Evolutionary conservation across 1,140 invertebrate species (phyloP).

Genomic region (Eumeta japonica): DNA sequence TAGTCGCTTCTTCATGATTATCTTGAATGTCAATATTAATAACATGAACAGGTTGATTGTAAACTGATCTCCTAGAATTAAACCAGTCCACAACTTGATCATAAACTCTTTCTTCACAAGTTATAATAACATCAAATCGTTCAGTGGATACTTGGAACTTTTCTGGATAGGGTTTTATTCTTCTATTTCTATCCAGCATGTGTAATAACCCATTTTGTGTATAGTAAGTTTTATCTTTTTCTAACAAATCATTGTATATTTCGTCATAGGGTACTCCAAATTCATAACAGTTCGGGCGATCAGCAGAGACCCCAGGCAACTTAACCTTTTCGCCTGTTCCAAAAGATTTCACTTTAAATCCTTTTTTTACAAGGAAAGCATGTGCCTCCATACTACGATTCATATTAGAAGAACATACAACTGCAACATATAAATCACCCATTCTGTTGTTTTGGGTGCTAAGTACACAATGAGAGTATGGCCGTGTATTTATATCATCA

Average conservation of each 20-base stretch:
- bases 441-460: too few species aligned
- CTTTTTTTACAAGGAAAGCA: slow-evolving; percentile 94
- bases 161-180: slow-evolving; percentile 94
- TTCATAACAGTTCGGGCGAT: slow-evolving; percentile 97
- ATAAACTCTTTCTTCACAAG: slow-evolving; percentile 98
- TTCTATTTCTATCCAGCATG: slow-evolving; percentile 96
- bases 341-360: slow-evolving; percentile 94
- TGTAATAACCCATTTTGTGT: slow-evolving; percentile 98
- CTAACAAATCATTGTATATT: slow-evolving; percentile 92
- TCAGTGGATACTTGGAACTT: slow-evolving; percentile 89
- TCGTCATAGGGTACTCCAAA: slow-evolving; percentile 96
- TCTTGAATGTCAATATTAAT: slow-evolving; percentile 99
- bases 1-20: slow-evolving; percentile 99
- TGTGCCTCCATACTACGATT: slow-evolving; percentile 99
- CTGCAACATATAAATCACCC: slow-evolving; percentile 77
- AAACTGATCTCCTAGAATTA: slow-evolving; percentile 68
- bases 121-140: slow-evolving; percentile 95
- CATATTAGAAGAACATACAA: slow-evolving; percentile 99
- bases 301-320: slow-evolving; percentile 89
- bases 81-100: slow-evolving; percentile 87
- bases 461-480: too few species aligned
- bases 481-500: too few species aligned
- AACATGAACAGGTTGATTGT: slow-evolving; percentile 88
- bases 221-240: slow-evolving; percentile 88
- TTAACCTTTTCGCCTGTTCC: slow-evolving; percentile 98